Conservation (phyloP, 2,797 vertebrate genomes). For the Aulostomus chinensis region DNA sequence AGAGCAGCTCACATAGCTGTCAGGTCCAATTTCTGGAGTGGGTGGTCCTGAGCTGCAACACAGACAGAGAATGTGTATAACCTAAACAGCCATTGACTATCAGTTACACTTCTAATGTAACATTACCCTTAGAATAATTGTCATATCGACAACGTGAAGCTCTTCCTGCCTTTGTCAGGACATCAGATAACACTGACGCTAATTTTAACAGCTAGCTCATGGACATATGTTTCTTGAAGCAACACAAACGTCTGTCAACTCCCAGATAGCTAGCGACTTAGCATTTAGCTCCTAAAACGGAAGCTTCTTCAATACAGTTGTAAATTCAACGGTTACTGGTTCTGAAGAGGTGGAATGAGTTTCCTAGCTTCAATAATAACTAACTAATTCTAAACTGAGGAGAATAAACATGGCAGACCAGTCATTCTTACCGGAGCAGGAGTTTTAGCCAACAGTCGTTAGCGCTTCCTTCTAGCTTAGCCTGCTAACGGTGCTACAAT, state of each 20-base stretch:
- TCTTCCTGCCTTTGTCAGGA: background rate
- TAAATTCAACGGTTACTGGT: background rate
- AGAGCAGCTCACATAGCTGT: conserved; percentile 62
- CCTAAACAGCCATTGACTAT: too few species aligned
- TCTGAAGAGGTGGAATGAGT: conserved; percentile 7
- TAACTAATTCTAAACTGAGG: conserved; percentile 5
- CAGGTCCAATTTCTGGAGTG: conserved; percentile 26
- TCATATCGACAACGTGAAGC: too few species aligned
- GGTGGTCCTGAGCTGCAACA: conserved; percentile 37
- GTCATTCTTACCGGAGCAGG: conserved; percentile 64
- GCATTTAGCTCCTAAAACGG: background rate
- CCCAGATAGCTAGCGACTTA: conserved; percentile 3
- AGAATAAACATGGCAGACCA: conserved; percentile 56
- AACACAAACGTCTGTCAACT: conserved; percentile 33
- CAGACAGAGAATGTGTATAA: conserved; percentile 2
- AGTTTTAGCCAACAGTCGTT: conserved; percentile 57
- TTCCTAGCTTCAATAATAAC: conserved; percentile 15
- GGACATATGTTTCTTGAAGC: conserved; percentile 15
- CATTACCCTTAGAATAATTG: too few species aligned
- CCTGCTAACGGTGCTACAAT: conserved; percentile 27
- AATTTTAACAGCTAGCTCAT: conserved; percentile 48
- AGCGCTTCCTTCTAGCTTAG: conserved; percentile 52
- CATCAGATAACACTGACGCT: conserved; percentile 37
- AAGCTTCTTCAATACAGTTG: background rate
- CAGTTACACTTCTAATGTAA: too few species aligned